A percentile compares a stretch with the other conserved stretches of the same genome.
Evolutionary conservation across 2,113 vertebrate genomes (phyloP).

Genomic region (Periophthalmus modestus): DNA sequence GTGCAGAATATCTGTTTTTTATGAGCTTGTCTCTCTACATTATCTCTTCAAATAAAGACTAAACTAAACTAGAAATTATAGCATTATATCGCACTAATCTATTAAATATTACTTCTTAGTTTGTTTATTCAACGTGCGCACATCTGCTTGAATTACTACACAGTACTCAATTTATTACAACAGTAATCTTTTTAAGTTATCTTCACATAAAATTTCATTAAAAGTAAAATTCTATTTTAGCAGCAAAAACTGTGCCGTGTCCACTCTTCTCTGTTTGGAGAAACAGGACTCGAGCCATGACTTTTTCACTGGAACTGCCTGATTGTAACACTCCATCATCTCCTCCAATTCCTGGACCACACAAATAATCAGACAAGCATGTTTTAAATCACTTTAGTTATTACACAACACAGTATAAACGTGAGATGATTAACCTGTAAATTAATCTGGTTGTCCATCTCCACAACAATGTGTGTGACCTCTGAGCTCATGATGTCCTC

Average conservation of each 20-base stretch:
- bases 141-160: neutral
- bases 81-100: too few species aligned
- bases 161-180: neutral
- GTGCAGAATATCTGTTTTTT: too few species aligned
- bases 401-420: neutral
- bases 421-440: slow-evolving; percentile 56
- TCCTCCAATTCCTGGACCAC: slow-evolving; percentile 71
- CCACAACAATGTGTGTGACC: slow-evolving; percentile 77
- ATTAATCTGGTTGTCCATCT: slow-evolving; percentile 67
- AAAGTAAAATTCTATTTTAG: neutral
- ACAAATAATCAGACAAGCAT: neutral
- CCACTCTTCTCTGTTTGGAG: slow-evolving; percentile 67
- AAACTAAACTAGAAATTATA: too few species aligned
- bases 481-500: slow-evolving; percentile 72
- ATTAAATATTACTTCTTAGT: too few species aligned
- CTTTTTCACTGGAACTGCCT: slow-evolving; percentile 65
- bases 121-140: too few species aligned
- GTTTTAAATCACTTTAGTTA: neutral
- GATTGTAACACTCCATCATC: slow-evolving; percentile 49
- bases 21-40: too few species aligned
- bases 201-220: neutral
- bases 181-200: neutral
- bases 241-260: slow-evolving; percentile 48
- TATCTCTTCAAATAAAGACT: too few species aligned
- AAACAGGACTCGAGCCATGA: slow-evolving; percentile 80